These are phyloP conservation scores for Phrynosoma platyrhinos DNA, from an alignment of 2,113 vertebrate genomes.

Conservation along the genomic window DNA sequence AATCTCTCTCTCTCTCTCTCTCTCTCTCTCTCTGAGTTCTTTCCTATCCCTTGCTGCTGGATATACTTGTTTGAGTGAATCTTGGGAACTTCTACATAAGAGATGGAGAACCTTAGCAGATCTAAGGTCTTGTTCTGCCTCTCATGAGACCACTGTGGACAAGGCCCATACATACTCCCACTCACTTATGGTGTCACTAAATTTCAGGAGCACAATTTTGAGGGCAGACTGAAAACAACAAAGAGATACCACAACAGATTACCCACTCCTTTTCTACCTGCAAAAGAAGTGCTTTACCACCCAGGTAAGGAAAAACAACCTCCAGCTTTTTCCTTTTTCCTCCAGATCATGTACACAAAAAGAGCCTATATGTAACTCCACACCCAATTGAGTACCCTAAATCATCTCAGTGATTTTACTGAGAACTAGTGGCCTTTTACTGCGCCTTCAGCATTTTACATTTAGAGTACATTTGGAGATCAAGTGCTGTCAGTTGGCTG, in stretches of 20 bases:
- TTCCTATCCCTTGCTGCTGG: background rate
- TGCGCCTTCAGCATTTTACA: background rate
- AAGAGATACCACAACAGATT: too few relatives aligned
- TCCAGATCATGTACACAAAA: background rate
- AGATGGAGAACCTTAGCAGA: too few relatives aligned
- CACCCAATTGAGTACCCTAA: background rate
- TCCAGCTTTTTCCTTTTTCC: background rate
- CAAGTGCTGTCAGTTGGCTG: background rate
- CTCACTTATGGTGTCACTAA: too few relatives aligned
- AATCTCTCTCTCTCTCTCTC: background rate
- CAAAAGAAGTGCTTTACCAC: background rate
- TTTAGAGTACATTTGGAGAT: background rate
- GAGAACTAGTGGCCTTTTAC: background rate
- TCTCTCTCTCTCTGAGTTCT: background rate
- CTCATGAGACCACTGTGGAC: too few relatives aligned
- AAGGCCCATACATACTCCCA: too few relatives aligned
- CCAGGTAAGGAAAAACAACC: background rate
- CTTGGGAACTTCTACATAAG: background rate
- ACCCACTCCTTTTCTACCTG: too few relatives aligned
- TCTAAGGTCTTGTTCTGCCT: too few relatives aligned
- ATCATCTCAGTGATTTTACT: background rate
- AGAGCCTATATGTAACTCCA: background rate
- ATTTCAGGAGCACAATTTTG: too few relatives aligned
- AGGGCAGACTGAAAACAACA: too few relatives aligned
- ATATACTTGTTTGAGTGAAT: background rate